Evolutionary conservation across 2,888 invertebrate species (phyloP).

Genomic region (Anorthoa munda): DNA sequence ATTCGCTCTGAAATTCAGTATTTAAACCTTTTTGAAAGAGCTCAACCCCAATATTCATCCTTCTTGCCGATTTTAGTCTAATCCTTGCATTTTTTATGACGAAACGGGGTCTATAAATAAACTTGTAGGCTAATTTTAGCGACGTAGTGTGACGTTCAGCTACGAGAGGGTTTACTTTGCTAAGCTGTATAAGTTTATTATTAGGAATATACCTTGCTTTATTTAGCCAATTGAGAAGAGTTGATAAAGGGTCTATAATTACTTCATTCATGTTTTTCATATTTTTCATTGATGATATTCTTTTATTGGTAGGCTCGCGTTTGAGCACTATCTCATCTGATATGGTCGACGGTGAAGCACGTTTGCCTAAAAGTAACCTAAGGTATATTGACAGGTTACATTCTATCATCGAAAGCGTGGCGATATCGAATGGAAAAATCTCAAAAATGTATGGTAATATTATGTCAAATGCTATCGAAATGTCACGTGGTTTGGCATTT

Average conservation of each 20-base stretch:
- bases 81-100: conserved; percentile 21
- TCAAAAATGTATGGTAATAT: too few species aligned
- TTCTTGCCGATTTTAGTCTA: neutral
- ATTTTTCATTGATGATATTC: neutral
- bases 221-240: conserved; percentile 10
- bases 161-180: neutral
- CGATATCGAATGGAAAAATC: too few species aligned
- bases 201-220: conserved; percentile 9
- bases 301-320: too few species aligned
- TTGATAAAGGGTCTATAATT: neutral
- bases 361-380: too few species aligned
- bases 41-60: neutral
- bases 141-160: neutral
- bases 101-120: conserved; percentile 15
- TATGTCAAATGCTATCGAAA: too few species aligned
- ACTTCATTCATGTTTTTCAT: neutral
- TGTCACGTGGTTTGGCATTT: too few species aligned
- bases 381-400: too few species aligned
- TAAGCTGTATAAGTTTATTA: conserved; percentile 21
- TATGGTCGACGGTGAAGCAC: too few species aligned
- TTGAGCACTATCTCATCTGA: too few species aligned
- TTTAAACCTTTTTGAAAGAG: neutral
- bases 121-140: conserved; percentile 14
- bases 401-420: too few species aligned
- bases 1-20: neutral